Evolutionary conservation across 2,113 vertebrate genomes (phyloP), one percentile per base, ranked within the genome.

Genomic region (Cyanocitta stelleri): DNA sequence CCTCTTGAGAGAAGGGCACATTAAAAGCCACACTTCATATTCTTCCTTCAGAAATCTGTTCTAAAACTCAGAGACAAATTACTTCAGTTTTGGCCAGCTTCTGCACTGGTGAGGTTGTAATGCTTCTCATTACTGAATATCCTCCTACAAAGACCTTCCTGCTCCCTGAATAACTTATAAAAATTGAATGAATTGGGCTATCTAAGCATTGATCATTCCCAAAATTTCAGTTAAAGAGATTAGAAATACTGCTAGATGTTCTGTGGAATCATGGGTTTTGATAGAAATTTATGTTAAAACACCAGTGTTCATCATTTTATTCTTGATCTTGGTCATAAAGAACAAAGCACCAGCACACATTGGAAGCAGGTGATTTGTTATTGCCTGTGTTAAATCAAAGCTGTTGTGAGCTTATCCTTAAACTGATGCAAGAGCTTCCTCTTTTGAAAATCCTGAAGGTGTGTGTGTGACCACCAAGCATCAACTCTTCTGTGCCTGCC

Each of bases 291-390:
- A 21, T 69, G 21, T 56, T 89, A 61, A 73, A 90, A 86, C 15
- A 22, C 10, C 43, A 18, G 1, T 0, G 0, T 83, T 93, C 13
- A 9, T 85, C 1, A 11, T 72, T 72, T 39, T 46, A 4, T 73
- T 73, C 17, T 48, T 89, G 37, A 8, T 84, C 9, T 10, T 76
- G 13, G 9, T 69, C 30, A 5, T 61, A 17, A 48, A 17, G 37
- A 77, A 7, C 33, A 44, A 44, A 84, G 29, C 43, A 51, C 3
- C 22, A 37, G 37, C 26, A 51, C 5, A 11, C 19, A 2, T 11
- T 79, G 33, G 43, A 63, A 77, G 51, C 7, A 35, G 27, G 14
- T 75, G 71, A 33, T 75, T 63, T 74, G 30, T 58, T 80, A 68
- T 51, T 73, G 37, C 41, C 51, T 77, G 7, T 69, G 12, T 51